Evolutionary conservation across 2,797 vertebrate genomes (phyloP), one percentile per base, ranked within the genome.

Genomic region (Leptodon cayanensis): DNA sequence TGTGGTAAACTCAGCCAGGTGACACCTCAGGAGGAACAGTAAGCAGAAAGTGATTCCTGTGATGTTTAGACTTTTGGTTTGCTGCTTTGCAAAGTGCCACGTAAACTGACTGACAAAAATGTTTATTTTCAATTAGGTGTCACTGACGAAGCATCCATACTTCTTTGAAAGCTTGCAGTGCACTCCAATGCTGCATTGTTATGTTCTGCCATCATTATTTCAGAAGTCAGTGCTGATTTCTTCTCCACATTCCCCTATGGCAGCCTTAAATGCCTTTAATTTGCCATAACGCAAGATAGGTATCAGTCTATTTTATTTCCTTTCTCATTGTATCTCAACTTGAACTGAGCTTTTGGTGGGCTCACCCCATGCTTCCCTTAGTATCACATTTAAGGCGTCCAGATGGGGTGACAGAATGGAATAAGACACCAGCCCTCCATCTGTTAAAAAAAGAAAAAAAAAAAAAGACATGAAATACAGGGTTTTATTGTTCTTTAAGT

Each of bases 401-500:
- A 98, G 98, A 98, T 98, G 98, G 97, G 96, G 97, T 96, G 98
- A 88, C 89, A 94, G 97, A 96, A 96, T 97, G 95, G 94, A 96
- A 94, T 82, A 50, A 96, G 97, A 84, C 61, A 96, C 96, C 95
- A 96, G 95, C 91, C 94, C 69, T 98, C 99, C 99, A 98, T 99
- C 99, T 99, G 98, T 98, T 98, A 90, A 95, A 97, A 91, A 92
- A 90, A 83, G 49, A 63, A 57, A 14, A 28, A 11, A 5, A 47
- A 52, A 65, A 50, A 49, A 58, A 95, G 79, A 98, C 90, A 97
- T 98, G 67, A 98, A 98, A 98, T 98, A 98, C 98, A 98, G 97
- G 98, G 97, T 97, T 98, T 98, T 96, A 98, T 97, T 99, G 98
- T 99, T 98, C 98, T 98, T 98, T 98, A 98, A 98, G 97, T 98